These are phyloP conservation scores for Drosophila quinaria DNA, from an alignment of 2,888 invertebrate genomes.

Conservation along the genomic window DNA sequence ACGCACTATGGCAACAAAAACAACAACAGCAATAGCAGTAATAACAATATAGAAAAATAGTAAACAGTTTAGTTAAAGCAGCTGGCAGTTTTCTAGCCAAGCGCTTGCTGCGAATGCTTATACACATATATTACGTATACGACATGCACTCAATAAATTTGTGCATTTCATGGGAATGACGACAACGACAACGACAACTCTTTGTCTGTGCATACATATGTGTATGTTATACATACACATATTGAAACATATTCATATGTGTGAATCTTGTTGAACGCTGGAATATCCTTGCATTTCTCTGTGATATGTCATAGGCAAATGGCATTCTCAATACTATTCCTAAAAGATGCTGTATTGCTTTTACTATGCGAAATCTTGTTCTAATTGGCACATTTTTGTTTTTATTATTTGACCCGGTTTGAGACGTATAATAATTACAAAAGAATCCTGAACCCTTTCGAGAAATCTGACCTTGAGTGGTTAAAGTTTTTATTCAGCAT, in stretches of 20 bases:
- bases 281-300: slow-evolving; percentile 39
- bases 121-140: slow-evolving; percentile 58
- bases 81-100: slow-evolving; percentile 19
- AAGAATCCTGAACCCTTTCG: too few relatives aligned
- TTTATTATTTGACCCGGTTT: neutral
- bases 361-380: neutral
- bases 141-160: slow-evolving; percentile 70
- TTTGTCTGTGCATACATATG: slow-evolving; percentile 1
- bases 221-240: slow-evolving; percentile 5
- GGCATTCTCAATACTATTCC: slow-evolving; percentile 9
- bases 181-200: slow-evolving; percentile 30
- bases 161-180: slow-evolving; percentile 66
- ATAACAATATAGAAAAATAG: neutral
- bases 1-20: slow-evolving; percentile 31
- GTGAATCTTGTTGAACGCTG: slow-evolving; percentile 17
- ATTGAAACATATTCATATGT: slow-evolving; percentile 1
- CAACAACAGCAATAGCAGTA: slow-evolving; percentile 24
- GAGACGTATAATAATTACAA: too few relatives aligned
- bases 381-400: slow-evolving; percentile 8
- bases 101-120: slow-evolving; percentile 30
- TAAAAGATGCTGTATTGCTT: neutral
- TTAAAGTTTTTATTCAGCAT: too few relatives aligned
- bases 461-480: too few relatives aligned
- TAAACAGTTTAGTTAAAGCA: slow-evolving; percentile 11
- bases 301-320: slow-evolving; percentile 27